phyloP scores from a whole-genome alignment of 1,140 invertebrate genomes.

The Melitaea cinxia region DNA sequence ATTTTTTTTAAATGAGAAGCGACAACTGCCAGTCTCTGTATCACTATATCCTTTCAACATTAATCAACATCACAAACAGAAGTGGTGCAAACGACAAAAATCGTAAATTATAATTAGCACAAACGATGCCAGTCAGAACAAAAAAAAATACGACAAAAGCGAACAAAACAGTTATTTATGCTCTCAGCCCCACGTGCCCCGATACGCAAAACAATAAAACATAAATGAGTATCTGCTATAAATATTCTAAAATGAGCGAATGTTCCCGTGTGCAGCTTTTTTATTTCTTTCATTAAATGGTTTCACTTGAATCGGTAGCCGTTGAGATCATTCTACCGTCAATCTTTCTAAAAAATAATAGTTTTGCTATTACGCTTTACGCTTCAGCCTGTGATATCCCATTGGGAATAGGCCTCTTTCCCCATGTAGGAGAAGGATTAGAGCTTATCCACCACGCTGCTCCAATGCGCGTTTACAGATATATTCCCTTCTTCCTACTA shows the following conservation, averaged over 20 bases:
- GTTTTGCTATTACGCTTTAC: no score
- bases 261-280: not conserved
- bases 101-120: not conserved
- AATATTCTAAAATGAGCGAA: conserved; percentile 21
- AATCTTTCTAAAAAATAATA: no score
- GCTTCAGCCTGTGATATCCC: no score
- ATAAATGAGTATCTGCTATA: conserved; percentile 5
- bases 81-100: not conserved
- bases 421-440: no score
- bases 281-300: not conserved
- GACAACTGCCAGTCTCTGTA: no score
- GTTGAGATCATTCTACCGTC: not conserved
- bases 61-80: conserved; percentile 23
- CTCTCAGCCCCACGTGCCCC: conserved; percentile 13
- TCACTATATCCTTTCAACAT: no score
- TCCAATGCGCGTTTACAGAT: no score
- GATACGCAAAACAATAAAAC: conserved; percentile 20
- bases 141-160: conserved; percentile 5
- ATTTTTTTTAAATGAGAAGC: no score
- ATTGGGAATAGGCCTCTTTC: no score
- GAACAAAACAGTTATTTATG: conserved; percentile 22
- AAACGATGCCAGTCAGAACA: not conserved
- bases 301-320: not conserved
- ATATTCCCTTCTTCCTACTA: no score
- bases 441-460: no score